Evolutionary conservation across 2,113 vertebrate species (phyloP).

Genomic region (Cyphomyrus plagiostoma): DNA sequence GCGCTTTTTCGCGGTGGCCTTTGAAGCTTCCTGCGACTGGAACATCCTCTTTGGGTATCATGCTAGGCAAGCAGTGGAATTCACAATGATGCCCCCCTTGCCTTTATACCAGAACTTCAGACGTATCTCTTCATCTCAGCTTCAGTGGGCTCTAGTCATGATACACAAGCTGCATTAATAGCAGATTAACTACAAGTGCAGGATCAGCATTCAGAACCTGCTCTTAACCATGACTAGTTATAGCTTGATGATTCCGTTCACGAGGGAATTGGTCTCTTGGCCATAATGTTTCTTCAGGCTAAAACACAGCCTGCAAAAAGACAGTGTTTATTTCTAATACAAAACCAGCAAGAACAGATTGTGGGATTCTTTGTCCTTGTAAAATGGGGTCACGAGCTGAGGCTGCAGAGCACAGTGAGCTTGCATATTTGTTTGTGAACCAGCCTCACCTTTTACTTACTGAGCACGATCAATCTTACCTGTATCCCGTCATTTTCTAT

Average conservation of each 20-base stretch:
- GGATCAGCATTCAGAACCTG: background rate
- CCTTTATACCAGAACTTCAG: background rate
- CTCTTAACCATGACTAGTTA: background rate
- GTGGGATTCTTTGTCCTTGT: background rate
- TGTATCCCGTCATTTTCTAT: background rate
- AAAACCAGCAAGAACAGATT: background rate
- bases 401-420: background rate
- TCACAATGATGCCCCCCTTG: background rate
- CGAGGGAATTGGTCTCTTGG: background rate
- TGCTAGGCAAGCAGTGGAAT: background rate
- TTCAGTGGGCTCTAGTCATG: background rate
- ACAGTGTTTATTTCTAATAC: background rate
- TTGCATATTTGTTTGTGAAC: background rate
- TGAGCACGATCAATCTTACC: background rate
- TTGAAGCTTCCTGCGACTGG: slow-evolving; percentile 8
- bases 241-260: background rate
- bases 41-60: slow-evolving; percentile 5
- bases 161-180: background rate
- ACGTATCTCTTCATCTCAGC: background rate
- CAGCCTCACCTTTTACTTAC: background rate
- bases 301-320: background rate
- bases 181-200: background rate
- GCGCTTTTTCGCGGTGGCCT: background rate
- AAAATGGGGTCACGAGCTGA: background rate
- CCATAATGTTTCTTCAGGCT: background rate